phyloP scores from a whole-genome alignment of 92 coral and sea anemone genomes.

The Porites evermanni region DNA sequence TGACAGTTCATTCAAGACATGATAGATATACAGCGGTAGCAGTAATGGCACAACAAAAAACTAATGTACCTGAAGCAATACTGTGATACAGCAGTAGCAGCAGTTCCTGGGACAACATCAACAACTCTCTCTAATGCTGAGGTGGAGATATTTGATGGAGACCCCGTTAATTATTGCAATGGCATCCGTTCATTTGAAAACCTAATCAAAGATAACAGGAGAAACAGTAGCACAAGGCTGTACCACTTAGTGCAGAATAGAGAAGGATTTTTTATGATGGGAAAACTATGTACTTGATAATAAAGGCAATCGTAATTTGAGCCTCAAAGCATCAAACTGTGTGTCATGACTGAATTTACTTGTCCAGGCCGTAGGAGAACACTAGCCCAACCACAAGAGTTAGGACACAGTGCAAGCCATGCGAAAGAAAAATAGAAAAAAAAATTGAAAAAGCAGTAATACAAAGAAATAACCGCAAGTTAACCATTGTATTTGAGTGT shows the following conservation, averaged over 20 bases:
- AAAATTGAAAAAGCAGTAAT: too few species aligned
- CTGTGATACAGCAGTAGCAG: slow-evolving; percentile 28
- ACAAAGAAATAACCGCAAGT: too few species aligned
- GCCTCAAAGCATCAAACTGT: too few species aligned
- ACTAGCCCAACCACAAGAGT: too few species aligned
- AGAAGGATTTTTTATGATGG: too few species aligned
- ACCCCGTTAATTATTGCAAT: slow-evolving; percentile 7
- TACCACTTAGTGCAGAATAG: neutral
- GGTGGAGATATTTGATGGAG: neutral
- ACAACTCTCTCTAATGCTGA: slow-evolving; percentile 3
- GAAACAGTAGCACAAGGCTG: neutral
- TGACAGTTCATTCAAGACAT: slow-evolving; percentile 20
- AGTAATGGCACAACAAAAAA: slow-evolving; percentile 18
- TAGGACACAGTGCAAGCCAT: too few species aligned
- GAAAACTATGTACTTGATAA: too few species aligned
- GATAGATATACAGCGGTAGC: slow-evolving; percentile 29
- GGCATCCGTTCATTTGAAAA: slow-evolving; percentile 3
- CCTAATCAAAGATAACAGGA: neutral
- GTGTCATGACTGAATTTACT: too few species aligned
- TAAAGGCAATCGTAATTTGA: too few species aligned
- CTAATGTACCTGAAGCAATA: slow-evolving; percentile 41
- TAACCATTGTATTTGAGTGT: too few species aligned
- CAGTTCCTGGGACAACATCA: slow-evolving; percentile 25
- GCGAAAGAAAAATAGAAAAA: too few species aligned
- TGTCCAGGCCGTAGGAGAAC: too few species aligned